Evolutionary conservation across 2,797 vertebrate species (phyloP), one percentile per base, ranked within the genome.

Genomic region (Channallabes apus): DNA sequence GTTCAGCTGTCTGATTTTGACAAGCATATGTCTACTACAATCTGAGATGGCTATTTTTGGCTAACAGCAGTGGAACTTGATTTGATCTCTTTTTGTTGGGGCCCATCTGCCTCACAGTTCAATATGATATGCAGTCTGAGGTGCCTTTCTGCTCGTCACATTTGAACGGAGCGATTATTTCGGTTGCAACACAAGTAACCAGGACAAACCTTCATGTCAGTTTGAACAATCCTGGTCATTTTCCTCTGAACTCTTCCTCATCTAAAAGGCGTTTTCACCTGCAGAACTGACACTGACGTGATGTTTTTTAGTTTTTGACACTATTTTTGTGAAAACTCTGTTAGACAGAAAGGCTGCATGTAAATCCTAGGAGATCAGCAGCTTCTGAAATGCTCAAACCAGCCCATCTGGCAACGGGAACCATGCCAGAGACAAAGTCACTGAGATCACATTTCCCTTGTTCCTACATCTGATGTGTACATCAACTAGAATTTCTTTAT

Each of bases 401-500:
- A 46, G 24, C 22, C 59, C 15, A 7, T 79, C 77, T 79, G 58
- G 22, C 77, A 27, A 7, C 24, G 32, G 14, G 61, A 80, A 41
- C 77, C 59, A 64, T 78, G 58, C 75, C 71, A 73, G 24, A 73
- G 24, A 51, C 54, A 77, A 77, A 35, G 29, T 77, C 29, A 59
- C 54, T 15, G 56, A 77, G 18, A 59, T 78, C 58, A 78, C 12
- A n/a, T 78, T 62, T 61, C 38, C 32, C 32, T 59, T 6, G 8
- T 62, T 41, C 32, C 58, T 32, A 61, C 5, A 0, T 24, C 38
- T 78, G 32, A 61, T 38, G 76, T n/a, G 20, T 61, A 38, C 29
- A 38, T 78, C 58, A 32, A 76, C 17, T 56, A 76, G 58, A 76
- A 58, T 76, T 58, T 76, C 27, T 76, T 76, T 9, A 20, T 20